phyloP scores from a whole-genome alignment of 2,888 invertebrate genomes.

The Platycnemis pennipes region DNA sequence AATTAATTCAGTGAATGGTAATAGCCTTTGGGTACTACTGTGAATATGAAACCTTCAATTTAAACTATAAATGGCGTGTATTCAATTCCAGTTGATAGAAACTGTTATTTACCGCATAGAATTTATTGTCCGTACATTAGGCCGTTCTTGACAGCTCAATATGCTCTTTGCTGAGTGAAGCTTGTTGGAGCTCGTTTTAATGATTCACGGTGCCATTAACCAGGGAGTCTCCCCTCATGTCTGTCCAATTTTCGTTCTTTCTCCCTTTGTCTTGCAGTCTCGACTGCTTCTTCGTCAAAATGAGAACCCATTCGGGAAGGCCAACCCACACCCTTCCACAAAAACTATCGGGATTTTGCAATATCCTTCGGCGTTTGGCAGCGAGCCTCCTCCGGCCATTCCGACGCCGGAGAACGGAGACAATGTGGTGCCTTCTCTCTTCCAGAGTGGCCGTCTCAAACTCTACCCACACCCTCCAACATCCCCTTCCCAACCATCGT shows the following conservation, averaged over 20 bases:
- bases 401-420: neutral
- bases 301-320: neutral
- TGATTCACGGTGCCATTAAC: neutral
- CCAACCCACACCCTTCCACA: neutral
- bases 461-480: neutral
- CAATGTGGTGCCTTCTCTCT: neutral
- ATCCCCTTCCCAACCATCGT: neutral
- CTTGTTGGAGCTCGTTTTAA: neutral
- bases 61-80: no score
- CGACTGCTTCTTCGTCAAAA: neutral
- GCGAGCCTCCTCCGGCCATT: neutral
- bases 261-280: neutral
- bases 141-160: neutral
- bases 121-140: neutral
- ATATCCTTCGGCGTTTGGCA: neutral
- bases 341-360: conserved; percentile 8
- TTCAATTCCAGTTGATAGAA: no score
- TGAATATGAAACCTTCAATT: no score
- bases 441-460: neutral
- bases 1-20: no score
- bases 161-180: neutral
- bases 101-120: neutral
- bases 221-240: neutral
- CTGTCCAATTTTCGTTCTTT: neutral
- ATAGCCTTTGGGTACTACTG: no score